Conservation (phyloP, 2,797 vertebrate species). For the Acipenser transmontanus region DNA sequence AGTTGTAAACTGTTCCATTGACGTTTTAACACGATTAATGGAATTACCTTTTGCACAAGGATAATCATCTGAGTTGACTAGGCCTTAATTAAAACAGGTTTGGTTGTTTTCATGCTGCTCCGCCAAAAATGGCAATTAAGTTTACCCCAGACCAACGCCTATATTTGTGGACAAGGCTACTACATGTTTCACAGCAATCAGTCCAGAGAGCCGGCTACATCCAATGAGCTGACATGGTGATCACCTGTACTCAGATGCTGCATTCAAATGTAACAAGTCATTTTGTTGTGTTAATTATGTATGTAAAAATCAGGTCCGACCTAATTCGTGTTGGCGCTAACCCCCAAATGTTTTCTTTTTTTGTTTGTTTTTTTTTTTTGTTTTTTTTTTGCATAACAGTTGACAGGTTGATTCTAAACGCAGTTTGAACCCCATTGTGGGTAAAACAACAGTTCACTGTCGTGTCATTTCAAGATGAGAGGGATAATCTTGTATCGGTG, state of each 20-base stretch:
- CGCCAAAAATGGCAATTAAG: slow-evolving; percentile 68
- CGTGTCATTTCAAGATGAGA: slow-evolving; percentile 26
- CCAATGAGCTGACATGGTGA: slow-evolving; percentile 31
- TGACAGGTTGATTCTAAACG: slow-evolving; percentile 51
- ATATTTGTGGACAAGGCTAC: slow-evolving; percentile 29
- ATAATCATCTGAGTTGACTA: slow-evolving; percentile 35
- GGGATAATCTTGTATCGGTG: slow-evolving; percentile 30
- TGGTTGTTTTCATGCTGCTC: slow-evolving; percentile 27
- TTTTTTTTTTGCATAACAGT: slow-evolving; percentile 51
- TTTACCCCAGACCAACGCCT: slow-evolving; percentile 58
- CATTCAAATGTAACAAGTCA: slow-evolving; percentile 67
- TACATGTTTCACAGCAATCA: slow-evolving; percentile 59
- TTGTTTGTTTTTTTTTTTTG: too few species aligned
- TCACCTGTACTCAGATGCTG: slow-evolving; percentile 39
- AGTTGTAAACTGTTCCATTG: too few species aligned
- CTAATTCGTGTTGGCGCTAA: too few species aligned
- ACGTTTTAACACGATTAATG: too few species aligned
- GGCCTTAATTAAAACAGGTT: slow-evolving; percentile 64
- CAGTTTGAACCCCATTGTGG: slow-evolving; percentile 58
- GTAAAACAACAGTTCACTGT: slow-evolving; percentile 56
- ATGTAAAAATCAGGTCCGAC: slow-evolving; percentile 18
- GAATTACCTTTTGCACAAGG: background rate
- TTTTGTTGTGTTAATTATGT: slow-evolving; percentile 73
- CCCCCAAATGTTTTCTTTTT: too few species aligned
- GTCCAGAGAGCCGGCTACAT: slow-evolving; percentile 49